A percentile compares a stretch with the other conserved stretches of the same genome.
phyloP scores from a whole-genome alignment of 2,113 vertebrate species.

The Tauraco erythrolophus region DNA sequence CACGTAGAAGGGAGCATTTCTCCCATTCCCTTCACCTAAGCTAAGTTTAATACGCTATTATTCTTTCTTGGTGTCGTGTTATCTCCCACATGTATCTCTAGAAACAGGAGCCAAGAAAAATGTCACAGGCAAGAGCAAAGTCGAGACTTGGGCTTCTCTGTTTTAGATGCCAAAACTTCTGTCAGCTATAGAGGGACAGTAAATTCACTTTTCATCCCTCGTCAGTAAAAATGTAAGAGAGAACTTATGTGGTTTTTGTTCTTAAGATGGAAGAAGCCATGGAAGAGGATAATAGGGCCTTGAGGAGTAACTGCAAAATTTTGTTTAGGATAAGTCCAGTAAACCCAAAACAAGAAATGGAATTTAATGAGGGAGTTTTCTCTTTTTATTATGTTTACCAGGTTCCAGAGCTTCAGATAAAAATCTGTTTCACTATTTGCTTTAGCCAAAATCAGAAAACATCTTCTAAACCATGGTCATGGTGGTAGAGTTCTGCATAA shows the following conservation, averaged over 20 bases:
- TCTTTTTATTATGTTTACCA: background rate
- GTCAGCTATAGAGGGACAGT: background rate
- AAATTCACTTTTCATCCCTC: background rate
- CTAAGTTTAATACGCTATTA: background rate
- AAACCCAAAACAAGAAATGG: background rate
- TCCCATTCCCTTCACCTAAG: background rate
- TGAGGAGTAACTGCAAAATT: background rate
- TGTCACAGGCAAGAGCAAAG: background rate
- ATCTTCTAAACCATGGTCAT: background rate
- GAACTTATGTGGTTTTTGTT: background rate
- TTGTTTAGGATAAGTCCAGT: background rate
- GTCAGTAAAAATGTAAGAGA: background rate
- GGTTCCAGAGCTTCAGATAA: background rate
- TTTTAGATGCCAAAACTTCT: background rate
- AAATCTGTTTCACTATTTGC: background rate
- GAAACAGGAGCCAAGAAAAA: background rate
- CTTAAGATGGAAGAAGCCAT: background rate
- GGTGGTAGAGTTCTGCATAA: background rate
- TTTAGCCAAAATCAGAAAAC: background rate
- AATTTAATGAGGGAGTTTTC: background rate
- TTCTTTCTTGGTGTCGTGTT: background rate
- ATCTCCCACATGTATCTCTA: background rate
- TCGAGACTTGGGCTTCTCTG: background rate
- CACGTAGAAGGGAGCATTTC: background rate
- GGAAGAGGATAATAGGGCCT: background rate